These are phyloP conservation scores for Drosophila littoralis DNA, from an alignment of 1,140 invertebrate species.

Conservation along the genomic window DNA sequence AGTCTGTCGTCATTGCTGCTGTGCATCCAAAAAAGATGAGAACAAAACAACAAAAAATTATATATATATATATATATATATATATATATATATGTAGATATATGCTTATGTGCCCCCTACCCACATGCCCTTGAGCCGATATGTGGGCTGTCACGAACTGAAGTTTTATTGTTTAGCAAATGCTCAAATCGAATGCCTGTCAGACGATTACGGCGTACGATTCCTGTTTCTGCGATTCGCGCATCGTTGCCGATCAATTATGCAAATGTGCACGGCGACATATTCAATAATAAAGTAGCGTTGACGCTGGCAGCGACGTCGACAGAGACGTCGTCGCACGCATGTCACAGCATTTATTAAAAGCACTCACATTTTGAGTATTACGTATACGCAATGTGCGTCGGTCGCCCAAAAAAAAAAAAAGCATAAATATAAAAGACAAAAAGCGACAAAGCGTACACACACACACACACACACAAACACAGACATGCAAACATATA, in stretches of 20 bases:
- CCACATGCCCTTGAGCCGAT: not conserved
- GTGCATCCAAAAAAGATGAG: constrained; percentile 52
- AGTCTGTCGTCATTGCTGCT: constrained; percentile 46
- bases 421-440: constrained; percentile 19
- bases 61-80: constrained; percentile 8
- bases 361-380: constrained; percentile 55
- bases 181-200: constrained; percentile 52
- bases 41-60: constrained; percentile 14
- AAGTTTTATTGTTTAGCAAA: constrained; percentile 57
- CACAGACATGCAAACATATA: constrained; percentile 2
- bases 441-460: constrained; percentile 22
- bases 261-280: constrained; percentile 68
- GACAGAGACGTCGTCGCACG: constrained; percentile 42
- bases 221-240: constrained; percentile 65
- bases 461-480: constrained; percentile 7
- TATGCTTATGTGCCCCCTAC: not conserved
- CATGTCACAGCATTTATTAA: constrained; percentile 77
- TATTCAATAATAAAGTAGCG: constrained; percentile 79
- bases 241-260: constrained; percentile 78
- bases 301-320: constrained; percentile 42
- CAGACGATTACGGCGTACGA: constrained; percentile 62
- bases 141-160: constrained; percentile 39
- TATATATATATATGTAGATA: not conserved
- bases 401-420: constrained; percentile 14
- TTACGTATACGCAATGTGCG: constrained; percentile 69